phyloP scores from a whole-genome alignment of 2,888 invertebrate species.

The Steinernema scapterisci region DNA sequence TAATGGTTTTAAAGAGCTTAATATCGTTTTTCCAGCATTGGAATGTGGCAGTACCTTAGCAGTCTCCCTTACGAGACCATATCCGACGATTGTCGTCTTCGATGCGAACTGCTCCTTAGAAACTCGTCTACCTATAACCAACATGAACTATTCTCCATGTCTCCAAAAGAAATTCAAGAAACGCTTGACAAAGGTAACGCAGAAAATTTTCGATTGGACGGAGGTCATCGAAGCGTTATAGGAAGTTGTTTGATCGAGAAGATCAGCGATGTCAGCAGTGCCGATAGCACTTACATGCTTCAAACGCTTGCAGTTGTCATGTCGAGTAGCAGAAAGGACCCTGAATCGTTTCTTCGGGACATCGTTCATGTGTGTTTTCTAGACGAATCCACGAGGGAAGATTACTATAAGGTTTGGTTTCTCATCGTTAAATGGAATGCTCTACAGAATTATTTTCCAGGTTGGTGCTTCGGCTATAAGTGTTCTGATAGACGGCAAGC shows the following conservation, averaged over 20 bases:
- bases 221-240: not conserved
- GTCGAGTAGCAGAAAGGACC: constrained; percentile 34
- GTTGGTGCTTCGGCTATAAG: constrained; percentile 63
- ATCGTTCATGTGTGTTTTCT: constrained; percentile 61
- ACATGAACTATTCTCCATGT: not conserved
- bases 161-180: not conserved
- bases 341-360: constrained; percentile 39
- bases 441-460: constrained; percentile 29
- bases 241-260: constrained; percentile 38
- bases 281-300: constrained; percentile 48
- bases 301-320: constrained; percentile 44
- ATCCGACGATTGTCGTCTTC: constrained; percentile 57
- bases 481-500: constrained; percentile 51
- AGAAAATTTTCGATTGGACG: too few species aligned
- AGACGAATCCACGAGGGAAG: constrained; percentile 52
- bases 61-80: constrained; percentile 60
- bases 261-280: constrained; percentile 39
- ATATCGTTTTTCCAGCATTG: constrained; percentile 48
- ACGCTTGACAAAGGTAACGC: not conserved
- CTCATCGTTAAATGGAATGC: constrained; percentile 18
- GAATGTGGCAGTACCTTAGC: constrained; percentile 66
- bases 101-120: constrained; percentile 58
- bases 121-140: constrained; percentile 29
- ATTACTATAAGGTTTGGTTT: constrained; percentile 53
- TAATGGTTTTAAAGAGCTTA: constrained; percentile 10